Base-by-base conservation (phyloP, 2,797 vertebrate genomes). In the Gymnothorax reevesii region DNA sequence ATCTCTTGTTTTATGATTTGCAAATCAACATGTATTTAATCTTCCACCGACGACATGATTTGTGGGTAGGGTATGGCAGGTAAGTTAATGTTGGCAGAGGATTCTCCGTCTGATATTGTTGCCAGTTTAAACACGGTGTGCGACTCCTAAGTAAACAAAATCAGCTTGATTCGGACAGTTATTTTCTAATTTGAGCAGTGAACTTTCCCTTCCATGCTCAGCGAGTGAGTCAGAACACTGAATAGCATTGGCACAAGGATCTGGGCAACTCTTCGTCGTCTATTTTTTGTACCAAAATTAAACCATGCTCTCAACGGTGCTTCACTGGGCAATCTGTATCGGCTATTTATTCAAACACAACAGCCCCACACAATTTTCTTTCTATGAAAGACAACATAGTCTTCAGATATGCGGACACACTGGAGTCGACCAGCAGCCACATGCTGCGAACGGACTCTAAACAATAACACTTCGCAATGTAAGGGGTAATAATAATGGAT, bases 151-250 rank as follows among this genome's bases (percentile, higher is more conserved):
- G 52, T 49, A 80, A 57, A 2, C 82, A 2, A 54, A 17, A n/a
- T 1, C 62, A 62, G 20, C 33, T 42, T 27, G 13, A 57, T 84
- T 27, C 7, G 75, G 49, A 7, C 49, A 62, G 49, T 82, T 55
- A n/a, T 59, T 80, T 83, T 59, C 69, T 85, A 69, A 71, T 9
- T 88, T 59, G 27, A 85, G 85, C 57, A 20, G 71, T 88, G 73
- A 57, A 77, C 77, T 86, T 90, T 82, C 73, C 6, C 0, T 22
- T 3, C 87, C 89, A 83, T 77, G 52, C 66, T 25, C 52, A 42
- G 27, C 27, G 8, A 62, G 57, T 89, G 88, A 84, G 6, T 90
- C 90, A 90, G 59, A 82, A 57, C 84, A 84, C 57, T 27, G 71
- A 22, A 25, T 1, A n/a, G 42, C 42, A 55, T 54, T 17, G 49